Conservation (phyloP, 2,797 vertebrate species). For the Propithecus perrieri region DNA sequence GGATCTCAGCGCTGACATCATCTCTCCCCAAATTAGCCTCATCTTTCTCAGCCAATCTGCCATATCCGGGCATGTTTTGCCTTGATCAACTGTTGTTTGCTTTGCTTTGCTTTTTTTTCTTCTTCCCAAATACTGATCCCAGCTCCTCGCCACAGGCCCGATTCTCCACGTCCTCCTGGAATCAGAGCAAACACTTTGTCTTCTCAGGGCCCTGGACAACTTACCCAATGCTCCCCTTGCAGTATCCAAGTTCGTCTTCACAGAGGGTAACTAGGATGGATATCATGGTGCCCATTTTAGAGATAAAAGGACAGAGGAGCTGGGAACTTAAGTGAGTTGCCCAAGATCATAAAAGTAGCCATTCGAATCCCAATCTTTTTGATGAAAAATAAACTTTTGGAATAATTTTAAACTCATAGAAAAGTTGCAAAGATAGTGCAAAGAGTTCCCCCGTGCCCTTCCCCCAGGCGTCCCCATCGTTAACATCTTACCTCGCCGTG, state of each 20-base stretch:
- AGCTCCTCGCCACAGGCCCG: neutral
- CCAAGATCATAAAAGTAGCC: neutral
- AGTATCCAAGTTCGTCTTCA: neutral
- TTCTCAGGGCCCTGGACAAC: rapidly evolving
- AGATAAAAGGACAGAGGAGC: neutral
- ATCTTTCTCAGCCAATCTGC: neutral
- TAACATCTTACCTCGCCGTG: neutral
- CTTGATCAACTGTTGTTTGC: neutral
- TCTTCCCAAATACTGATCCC: neutral
- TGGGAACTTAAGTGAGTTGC: neutral
- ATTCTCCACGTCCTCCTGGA: neutral
- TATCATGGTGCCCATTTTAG: neutral
- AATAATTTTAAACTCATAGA: neutral
- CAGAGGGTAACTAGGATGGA: neutral
- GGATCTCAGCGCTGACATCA: neutral
- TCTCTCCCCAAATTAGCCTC: neutral
- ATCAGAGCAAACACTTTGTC: neutral
- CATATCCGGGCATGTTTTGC: neutral
- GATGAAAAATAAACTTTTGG: neutral
- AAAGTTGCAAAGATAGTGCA: neutral
- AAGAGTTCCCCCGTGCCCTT: neutral
- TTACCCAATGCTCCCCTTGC: rapidly evolving
- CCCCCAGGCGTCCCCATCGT: neutral
- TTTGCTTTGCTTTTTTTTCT: neutral
- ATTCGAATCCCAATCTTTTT: neutral